phyloP scores from a whole-genome alignment of 2,113 vertebrate species.

The Eublepharis macularius region DNA sequence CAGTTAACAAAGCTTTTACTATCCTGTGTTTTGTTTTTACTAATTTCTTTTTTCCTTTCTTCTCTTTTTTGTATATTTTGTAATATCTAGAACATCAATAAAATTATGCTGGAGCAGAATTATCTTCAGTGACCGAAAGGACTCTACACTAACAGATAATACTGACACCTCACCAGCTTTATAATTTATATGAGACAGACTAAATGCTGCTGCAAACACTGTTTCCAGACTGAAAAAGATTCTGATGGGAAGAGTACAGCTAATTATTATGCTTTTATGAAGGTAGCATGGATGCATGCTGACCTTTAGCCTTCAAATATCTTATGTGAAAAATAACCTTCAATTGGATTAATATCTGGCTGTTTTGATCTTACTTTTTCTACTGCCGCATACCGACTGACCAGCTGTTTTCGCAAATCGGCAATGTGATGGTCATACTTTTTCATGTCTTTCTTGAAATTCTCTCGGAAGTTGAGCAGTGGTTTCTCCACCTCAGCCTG shows the following conservation, averaged over 20 bases:
- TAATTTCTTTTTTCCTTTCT: too few species aligned
- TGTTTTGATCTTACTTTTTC: conserved; percentile 85
- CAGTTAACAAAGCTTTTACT: too few species aligned
- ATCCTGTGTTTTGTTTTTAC: too few species aligned
- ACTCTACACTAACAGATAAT: fast-evolving
- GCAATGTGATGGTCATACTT: conserved; percentile 95
- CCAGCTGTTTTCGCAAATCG: conserved; percentile 92
- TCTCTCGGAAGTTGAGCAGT: conserved; percentile 91
- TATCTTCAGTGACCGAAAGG: background rate
- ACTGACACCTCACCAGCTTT: fast-evolving
- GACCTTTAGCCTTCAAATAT: background rate
- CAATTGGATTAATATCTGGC: background rate
- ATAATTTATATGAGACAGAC: background rate
- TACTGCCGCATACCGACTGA: conserved; percentile 85
- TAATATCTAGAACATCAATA: too few species aligned
- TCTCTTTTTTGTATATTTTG: too few species aligned
- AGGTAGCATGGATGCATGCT: background rate
- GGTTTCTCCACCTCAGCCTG: conserved; percentile 98
- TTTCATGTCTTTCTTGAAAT: conserved; percentile 99
- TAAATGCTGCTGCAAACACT: background rate
- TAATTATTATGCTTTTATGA: background rate
- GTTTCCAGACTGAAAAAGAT: background rate
- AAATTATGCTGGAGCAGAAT: background rate
- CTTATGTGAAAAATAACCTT: background rate
- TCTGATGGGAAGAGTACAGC: background rate